These are phyloP conservation scores for Pavo muticus DNA, from an alignment of 2,113 vertebrate species.

Conservation along the genomic window DNA sequence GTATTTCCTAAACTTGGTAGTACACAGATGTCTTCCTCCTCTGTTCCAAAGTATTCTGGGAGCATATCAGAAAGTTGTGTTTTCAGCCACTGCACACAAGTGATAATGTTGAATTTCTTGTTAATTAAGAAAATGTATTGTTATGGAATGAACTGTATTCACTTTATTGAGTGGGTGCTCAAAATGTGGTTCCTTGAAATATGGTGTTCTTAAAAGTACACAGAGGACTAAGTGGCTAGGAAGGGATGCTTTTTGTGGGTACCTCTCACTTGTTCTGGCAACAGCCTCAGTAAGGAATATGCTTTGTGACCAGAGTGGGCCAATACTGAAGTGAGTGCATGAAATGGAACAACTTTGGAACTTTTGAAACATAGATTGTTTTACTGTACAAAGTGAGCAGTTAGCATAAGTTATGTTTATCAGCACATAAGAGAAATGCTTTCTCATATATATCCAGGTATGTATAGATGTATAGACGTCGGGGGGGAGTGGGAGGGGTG, in stretches of 20 bases:
- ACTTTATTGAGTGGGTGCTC: not conserved
- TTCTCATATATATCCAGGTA: not conserved
- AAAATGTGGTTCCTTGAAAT: not conserved
- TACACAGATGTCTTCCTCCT: not conserved
- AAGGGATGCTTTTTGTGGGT: not conserved
- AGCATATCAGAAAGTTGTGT: not conserved
- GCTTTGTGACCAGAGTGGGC: not conserved
- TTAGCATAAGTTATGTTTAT: not conserved
- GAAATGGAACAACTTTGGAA: not conserved
- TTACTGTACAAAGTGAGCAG: not conserved
- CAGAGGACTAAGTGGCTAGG: not conserved
- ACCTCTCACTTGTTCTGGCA: slow-evolving; percentile 1
- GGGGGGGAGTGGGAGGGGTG: too few species aligned
- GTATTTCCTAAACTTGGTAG: not conserved
- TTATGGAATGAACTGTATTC: not conserved
- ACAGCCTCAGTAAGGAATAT: not conserved
- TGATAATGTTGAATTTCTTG: not conserved
- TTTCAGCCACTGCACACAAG: not conserved
- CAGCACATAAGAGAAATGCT: not conserved
- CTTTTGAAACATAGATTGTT: not conserved
- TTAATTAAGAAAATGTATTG: not conserved
- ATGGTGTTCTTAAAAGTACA: not conserved
- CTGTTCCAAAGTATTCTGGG: not conserved
- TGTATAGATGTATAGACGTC: too few species aligned
- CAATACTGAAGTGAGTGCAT: not conserved